Conservation (phyloP, 2,113 vertebrate species). For the Melanerpes aurifrons region DNA sequence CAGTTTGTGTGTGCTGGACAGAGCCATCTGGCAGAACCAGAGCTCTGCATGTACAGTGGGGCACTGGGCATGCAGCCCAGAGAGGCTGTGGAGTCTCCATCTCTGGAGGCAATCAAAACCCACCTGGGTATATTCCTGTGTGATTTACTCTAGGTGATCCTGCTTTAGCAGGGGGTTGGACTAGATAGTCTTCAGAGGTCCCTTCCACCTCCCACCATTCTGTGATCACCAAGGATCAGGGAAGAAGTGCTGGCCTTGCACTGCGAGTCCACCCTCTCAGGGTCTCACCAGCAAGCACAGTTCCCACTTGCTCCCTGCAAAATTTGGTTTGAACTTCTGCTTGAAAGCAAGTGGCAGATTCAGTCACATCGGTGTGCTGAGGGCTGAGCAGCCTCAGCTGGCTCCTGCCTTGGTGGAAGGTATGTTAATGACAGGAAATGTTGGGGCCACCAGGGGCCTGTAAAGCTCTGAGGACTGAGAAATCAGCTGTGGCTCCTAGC, state of each 20-base stretch:
- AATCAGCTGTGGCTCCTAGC: neutral
- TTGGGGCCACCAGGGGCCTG: fast-evolving
- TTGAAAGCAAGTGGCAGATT: neutral
- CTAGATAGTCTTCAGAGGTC: too few species aligned
- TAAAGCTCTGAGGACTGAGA: neutral
- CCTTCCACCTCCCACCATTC: too few species aligned
- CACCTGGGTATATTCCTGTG: too few species aligned
- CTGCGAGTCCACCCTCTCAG: neutral
- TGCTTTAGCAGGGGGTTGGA: too few species aligned
- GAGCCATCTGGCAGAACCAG: fast-evolving
- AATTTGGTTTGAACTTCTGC: neutral
- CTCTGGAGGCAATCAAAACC: too few species aligned
- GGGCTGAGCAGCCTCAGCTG: neutral
- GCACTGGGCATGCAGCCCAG: neutral
- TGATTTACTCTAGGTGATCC: too few species aligned
- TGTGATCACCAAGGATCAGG: neutral
- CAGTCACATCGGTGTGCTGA: fast-evolving
- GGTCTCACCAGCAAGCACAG: neutral
- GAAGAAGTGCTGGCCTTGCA: neutral
- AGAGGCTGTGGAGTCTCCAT: too few species aligned
- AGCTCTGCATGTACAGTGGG: neutral
- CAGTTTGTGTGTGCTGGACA: fast-evolving
- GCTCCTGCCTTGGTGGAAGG: neutral
- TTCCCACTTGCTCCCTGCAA: neutral
- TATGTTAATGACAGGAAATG: fast-evolving